Evolutionary conservation across 2,888 invertebrate species (phyloP).

Genomic region (Leptinotarsa peninsularis): DNA sequence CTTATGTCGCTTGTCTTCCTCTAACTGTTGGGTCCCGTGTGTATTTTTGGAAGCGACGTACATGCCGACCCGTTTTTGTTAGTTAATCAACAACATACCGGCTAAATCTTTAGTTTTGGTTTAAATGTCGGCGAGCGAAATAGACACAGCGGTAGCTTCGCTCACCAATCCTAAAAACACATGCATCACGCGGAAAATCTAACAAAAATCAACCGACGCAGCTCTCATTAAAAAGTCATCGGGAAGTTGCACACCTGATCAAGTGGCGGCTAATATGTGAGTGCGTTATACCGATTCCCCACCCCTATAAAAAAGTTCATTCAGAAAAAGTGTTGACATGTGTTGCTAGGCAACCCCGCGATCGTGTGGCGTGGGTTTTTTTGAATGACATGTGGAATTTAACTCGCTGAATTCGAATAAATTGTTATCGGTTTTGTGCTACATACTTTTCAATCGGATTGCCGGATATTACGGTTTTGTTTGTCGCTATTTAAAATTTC

Average conservation of each 20-base stretch:
- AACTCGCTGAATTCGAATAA: slow-evolving; percentile 28
- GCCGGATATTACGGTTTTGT: slow-evolving; percentile 3
- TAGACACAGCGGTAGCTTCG: slow-evolving; percentile 57
- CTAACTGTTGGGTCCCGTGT: slow-evolving; percentile 49
- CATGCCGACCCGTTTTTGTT: slow-evolving; percentile 53
- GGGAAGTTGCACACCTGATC: slow-evolving; percentile 48
- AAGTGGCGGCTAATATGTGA: slow-evolving; percentile 49
- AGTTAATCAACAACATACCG: slow-evolving; percentile 65
- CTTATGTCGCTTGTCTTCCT: slow-evolving; percentile 53
- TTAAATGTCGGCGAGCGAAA: slow-evolving; percentile 56
- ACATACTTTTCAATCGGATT: not conserved
- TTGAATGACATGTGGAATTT: slow-evolving; percentile 50
- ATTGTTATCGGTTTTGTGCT: slow-evolving; percentile 29
- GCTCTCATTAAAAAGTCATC: slow-evolving; percentile 32
- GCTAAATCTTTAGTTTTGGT: slow-evolving; percentile 70
- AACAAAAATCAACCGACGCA: slow-evolving; percentile 26
- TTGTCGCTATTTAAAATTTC: not conserved
- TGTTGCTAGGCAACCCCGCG: slow-evolving; percentile 64
- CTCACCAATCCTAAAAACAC: slow-evolving; percentile 54
- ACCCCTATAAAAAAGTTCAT: slow-evolving; percentile 72
- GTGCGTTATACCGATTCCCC: slow-evolving; percentile 59
- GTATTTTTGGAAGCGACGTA: slow-evolving; percentile 56
- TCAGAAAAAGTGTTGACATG: slow-evolving; percentile 68
- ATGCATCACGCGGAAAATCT: slow-evolving; percentile 40
- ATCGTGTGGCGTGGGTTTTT: slow-evolving; percentile 52